Percentiles rank a stretch among this genome's conserved stretches.
Evolutionary conservation across 2,113 vertebrate species (phyloP).

Genomic region (Merops nubicus): DNA sequence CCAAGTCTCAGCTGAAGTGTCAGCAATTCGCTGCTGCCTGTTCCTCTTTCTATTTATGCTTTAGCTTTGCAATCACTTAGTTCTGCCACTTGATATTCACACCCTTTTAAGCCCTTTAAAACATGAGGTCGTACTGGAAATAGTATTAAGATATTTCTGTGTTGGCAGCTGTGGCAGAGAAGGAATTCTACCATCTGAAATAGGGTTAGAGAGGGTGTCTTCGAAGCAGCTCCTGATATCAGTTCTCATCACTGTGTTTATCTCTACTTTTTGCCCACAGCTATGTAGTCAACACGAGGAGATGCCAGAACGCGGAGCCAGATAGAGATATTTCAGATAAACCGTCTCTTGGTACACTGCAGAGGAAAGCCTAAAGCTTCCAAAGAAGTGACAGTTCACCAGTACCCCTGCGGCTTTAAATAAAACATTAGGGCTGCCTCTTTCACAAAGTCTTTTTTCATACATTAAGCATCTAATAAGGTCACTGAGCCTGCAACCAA

Average conservation of each 20-base stretch:
- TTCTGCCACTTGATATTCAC: constrained; percentile 36
- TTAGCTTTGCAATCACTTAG: background rate
- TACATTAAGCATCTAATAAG: background rate
- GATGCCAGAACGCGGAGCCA: background rate
- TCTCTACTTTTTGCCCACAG: background rate
- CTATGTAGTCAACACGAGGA: background rate
- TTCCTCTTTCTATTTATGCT: constrained; percentile 66
- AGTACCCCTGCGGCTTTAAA: background rate
- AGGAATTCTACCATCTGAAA: background rate
- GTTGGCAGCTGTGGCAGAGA: background rate
- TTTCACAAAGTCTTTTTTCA: background rate
- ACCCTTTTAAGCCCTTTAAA: background rate
- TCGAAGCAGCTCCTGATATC: background rate
- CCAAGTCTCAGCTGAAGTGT: constrained; percentile 41
- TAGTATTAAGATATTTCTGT: constrained; percentile 10
- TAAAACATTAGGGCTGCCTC: background rate
- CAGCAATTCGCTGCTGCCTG: background rate
- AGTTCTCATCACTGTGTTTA: background rate
- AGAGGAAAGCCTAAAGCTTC: too few relatives aligned
- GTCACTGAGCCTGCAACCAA: background rate
- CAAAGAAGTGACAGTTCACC: too few relatives aligned
- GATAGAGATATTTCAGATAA: background rate
- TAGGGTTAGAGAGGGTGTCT: background rate
- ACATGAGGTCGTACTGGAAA: background rate
- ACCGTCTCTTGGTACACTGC: background rate